Evolutionary conservation across 2,888 invertebrate genomes (phyloP), one percentile per base, ranked within the genome.

Genomic region (Oscheius onirici): DNA sequence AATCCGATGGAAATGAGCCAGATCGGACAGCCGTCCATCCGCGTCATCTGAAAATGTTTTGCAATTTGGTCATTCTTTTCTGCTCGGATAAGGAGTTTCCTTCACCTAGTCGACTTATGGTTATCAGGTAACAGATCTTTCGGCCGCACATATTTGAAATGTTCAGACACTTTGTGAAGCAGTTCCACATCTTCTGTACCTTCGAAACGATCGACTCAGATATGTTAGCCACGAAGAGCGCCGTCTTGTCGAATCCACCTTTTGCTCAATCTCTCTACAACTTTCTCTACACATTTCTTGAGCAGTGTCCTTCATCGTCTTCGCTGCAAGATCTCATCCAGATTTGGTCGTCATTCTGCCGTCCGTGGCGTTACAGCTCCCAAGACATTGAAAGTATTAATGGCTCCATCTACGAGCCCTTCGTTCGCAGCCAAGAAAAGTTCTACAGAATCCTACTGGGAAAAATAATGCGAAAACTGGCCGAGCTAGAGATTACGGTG

Each of bases 361-460:
- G 79, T 2, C 79, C 79, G 10, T 80, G 79, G 79, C 72, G 79
- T 17, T 80, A 80, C 49, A 55, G 61, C 20, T 66, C 72, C 17
- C 57, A 70, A 46, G 44, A 63, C 2, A 61, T 66, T 26, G 68
- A 54, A 13, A 49, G 68, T 3, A 44, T 69, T 1, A 57, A 66
- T 1, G 26, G 60, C n/a, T 51, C 66, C 51, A 69, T 72, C 17
- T 72, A 26, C 44, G 40, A 46, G 0, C 72, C 69, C 22, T 82
- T 82, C 65, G 67, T 75, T 10, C 43, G 67, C 10, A 69, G 70
- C 24, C 75, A 82, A 44, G 68, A 75, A 6, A 73, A 74, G 17
- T 82, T 77, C 55, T 82, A 80, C 61, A 71, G 77, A 20, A 57
- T 79, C 17, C 63, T 82, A 3, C 73, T 80, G 24, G 82, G 82